These are phyloP conservation scores for Chiloscyllium plagiosum DNA, from an alignment of 2,113 vertebrate genomes.

Conservation along the genomic window DNA sequence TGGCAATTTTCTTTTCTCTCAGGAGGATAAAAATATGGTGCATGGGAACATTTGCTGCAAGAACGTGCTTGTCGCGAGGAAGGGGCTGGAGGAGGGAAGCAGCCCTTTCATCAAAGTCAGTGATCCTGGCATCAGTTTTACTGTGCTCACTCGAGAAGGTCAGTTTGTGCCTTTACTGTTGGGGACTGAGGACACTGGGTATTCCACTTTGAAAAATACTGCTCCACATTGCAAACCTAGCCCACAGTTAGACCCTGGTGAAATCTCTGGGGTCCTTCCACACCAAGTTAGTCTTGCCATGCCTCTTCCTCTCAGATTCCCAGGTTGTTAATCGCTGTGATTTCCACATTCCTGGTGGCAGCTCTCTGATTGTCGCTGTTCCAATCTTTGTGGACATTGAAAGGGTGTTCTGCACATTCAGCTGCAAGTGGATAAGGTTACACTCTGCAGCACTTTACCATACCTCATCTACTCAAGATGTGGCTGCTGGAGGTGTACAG, in stretches of 20 bases:
- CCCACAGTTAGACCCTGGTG: background rate
- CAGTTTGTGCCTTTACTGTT: background rate
- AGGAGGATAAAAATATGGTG: slow-evolving; percentile 80
- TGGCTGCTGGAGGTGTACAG: background rate
- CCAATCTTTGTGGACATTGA: background rate
- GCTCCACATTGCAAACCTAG: background rate
- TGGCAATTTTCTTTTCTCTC: background rate
- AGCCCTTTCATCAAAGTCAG: slow-evolving; percentile 85
- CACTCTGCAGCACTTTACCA: background rate
- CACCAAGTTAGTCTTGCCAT: background rate
- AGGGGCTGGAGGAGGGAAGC: slow-evolving; percentile 61
- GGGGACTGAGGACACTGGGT: background rate
- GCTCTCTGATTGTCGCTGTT: background rate
- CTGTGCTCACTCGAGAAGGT: slow-evolving; percentile 76
- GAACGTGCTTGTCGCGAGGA: slow-evolving; percentile 78
- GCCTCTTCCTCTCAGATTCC: background rate
- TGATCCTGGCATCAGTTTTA: slow-evolving; percentile 75
- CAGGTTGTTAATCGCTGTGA: background rate
- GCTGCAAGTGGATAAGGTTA: background rate
- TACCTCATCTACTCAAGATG: background rate
- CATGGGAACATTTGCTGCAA: slow-evolving; percentile 89
- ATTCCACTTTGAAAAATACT: background rate
- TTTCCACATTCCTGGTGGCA: background rate
- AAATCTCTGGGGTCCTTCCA: background rate
- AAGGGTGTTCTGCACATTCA: background rate